These are phyloP conservation scores for Otolemur crassicaudatus DNA, from an alignment of 2,797 vertebrate species.

Conservation along the genomic window DNA sequence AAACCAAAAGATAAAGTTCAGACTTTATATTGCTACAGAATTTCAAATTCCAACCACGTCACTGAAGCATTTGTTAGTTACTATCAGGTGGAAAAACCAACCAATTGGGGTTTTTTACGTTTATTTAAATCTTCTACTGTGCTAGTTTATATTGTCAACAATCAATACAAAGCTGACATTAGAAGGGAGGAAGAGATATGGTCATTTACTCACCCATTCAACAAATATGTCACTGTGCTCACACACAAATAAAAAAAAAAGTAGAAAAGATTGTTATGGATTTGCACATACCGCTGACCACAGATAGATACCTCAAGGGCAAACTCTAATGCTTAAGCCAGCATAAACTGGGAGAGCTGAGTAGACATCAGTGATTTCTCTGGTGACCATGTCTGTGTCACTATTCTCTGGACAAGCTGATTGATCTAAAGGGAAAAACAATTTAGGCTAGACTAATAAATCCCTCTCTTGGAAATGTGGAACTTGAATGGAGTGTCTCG, in stretches of 20 bases:
- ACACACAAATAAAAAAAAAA: not conserved
- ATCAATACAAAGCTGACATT: conserved; percentile 14
- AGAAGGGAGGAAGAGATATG: not conserved
- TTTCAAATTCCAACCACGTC: not conserved
- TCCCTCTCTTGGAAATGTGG: not conserved
- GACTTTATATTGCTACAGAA: conserved; percentile 35
- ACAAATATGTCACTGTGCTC: not conserved
- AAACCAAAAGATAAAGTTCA: conserved; percentile 49
- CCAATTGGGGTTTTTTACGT: not conserved
- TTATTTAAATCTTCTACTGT: not conserved
- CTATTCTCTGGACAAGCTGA: not conserved
- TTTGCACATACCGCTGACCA: not conserved
- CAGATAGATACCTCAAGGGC: not conserved
- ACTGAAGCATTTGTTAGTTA: conserved; percentile 42
- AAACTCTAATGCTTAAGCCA: not conserved
- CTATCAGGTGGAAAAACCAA: not conserved
- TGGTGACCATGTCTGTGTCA: not conserved
- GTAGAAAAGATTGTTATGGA: not conserved
- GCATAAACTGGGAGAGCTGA: not conserved
- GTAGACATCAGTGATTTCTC: conserved; percentile 4
- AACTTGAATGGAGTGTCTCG: not conserved
- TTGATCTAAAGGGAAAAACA: not conserved
- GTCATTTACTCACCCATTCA: not conserved
- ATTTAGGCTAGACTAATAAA: not conserved
- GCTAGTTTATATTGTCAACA: not conserved